phyloP scores from a whole-genome alignment of 2,113 vertebrate genomes.

The Scomber scombrus region DNA sequence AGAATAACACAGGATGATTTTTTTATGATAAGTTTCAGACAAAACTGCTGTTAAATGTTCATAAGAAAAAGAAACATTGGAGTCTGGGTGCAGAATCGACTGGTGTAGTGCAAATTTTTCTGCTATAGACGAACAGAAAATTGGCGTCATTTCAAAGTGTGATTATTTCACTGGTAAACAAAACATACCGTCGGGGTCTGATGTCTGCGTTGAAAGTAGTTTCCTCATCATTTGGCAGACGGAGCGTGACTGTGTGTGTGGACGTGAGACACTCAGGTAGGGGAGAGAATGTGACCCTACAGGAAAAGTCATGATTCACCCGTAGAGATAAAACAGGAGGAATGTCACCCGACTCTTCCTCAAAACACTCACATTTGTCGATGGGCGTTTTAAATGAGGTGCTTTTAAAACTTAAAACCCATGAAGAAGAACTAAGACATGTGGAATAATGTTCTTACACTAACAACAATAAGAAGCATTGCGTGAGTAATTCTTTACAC shows the following conservation, averaged over 20 bases:
- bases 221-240: conserved; percentile 10
- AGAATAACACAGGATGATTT: neutral
- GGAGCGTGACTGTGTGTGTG: neutral
- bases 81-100: neutral
- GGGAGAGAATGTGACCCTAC: conserved; percentile 66
- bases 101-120: neutral
- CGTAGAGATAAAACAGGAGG: neutral
- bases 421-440: neutral
- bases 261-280: conserved; percentile 6
- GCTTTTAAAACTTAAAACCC: neutral
- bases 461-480: neutral
- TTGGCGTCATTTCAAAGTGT: neutral
- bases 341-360: conserved; percentile 46
- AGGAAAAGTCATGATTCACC: conserved; percentile 54
- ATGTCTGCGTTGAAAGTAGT: neutral
- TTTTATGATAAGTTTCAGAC: neutral
- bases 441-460: neutral
- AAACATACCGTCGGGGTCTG: neutral
- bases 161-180: conserved; percentile 14
- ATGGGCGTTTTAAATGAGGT: neutral
- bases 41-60: neutral
- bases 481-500: conserved; percentile 18
- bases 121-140: neutral
- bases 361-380: neutral
- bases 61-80: no score